Percentiles rank a stretch among this genome's conserved stretches.
phyloP scores from a whole-genome alignment of 2,888 invertebrate species.

The Diplolepis rosae region DNA sequence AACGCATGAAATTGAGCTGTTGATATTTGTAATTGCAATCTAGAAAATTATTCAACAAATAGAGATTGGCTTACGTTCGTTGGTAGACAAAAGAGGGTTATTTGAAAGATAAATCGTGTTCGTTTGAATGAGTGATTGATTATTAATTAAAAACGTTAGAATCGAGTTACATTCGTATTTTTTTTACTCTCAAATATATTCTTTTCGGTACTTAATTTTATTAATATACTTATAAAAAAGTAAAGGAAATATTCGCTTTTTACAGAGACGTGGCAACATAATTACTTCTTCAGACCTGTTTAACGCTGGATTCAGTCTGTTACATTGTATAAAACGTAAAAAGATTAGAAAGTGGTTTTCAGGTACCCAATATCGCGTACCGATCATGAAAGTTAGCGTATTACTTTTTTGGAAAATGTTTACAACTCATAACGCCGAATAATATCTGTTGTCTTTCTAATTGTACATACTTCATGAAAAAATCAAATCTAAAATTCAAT shows the following conservation, averaged over 20 bases:
- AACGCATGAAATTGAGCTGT: neutral
- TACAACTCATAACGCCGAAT: too few species aligned
- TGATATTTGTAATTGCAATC: neutral
- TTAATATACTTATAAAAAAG: neutral
- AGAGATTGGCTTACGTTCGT: neutral
- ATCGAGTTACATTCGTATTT: neutral
- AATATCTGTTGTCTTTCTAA: too few species aligned
- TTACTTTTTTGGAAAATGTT: neutral
- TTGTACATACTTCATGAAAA: slow-evolving; percentile 1
- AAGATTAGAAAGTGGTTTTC: slow-evolving; percentile 27
- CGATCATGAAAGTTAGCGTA: neutral
- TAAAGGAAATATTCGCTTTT: slow-evolving; percentile 5
- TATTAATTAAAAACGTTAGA: neutral
- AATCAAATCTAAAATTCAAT: slow-evolving; percentile 3
- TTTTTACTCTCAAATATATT: neutral
- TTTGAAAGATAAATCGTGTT: slow-evolving; percentile 6
- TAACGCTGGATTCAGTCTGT: slow-evolving; percentile 21
- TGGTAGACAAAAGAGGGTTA: neutral
- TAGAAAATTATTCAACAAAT: neutral
- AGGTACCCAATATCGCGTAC: slow-evolving; percentile 22
- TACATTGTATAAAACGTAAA: slow-evolving; percentile 31
- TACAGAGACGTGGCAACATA: neutral
- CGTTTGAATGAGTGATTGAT: slow-evolving; percentile 11
- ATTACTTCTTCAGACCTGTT: neutral
- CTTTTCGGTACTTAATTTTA: slow-evolving; percentile 4